Conservation (phyloP, 2,888 invertebrate species). For the Euclidia mi region DNA sequence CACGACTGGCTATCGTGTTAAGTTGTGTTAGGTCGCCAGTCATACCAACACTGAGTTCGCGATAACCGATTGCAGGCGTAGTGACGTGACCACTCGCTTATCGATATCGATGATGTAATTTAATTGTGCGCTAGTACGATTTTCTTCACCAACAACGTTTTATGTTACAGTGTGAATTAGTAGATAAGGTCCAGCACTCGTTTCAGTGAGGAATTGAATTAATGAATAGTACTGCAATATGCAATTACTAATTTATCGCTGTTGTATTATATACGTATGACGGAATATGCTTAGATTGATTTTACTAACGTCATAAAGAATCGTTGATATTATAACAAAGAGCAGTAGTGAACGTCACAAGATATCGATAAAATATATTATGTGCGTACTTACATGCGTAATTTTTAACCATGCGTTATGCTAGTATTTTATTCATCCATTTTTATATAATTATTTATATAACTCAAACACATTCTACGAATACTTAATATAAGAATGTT, state of each 20-base stretch:
- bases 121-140: conserved; percentile 29
- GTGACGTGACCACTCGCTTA: conserved; percentile 64
- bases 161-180: conserved; percentile 15
- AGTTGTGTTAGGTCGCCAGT: conserved; percentile 52
- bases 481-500: too few relatives aligned
- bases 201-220: conserved; percentile 11
- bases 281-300: neutral
- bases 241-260: conserved; percentile 15
- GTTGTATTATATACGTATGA: conserved; percentile 8
- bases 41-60: conserved; percentile 66
- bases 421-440: too few relatives aligned
- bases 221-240: conserved; percentile 11
- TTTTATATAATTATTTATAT: too few relatives aligned
- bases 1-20: conserved; percentile 43
- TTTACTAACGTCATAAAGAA: conserved; percentile 10
- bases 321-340: conserved; percentile 1
- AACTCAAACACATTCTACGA: too few relatives aligned
- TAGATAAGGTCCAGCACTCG: conserved; percentile 17
- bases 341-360: too few relatives aligned
- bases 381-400: too few relatives aligned
- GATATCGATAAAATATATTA: too few relatives aligned
- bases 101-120: conserved; percentile 66
- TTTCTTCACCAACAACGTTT: conserved; percentile 25
- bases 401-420: too few relatives aligned
- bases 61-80: conserved; percentile 77